A percentile compares a stretch with the other conserved stretches of the same genome.
Conservation (phyloP, 2,797 vertebrate species). For the Periparus ater region DNA sequence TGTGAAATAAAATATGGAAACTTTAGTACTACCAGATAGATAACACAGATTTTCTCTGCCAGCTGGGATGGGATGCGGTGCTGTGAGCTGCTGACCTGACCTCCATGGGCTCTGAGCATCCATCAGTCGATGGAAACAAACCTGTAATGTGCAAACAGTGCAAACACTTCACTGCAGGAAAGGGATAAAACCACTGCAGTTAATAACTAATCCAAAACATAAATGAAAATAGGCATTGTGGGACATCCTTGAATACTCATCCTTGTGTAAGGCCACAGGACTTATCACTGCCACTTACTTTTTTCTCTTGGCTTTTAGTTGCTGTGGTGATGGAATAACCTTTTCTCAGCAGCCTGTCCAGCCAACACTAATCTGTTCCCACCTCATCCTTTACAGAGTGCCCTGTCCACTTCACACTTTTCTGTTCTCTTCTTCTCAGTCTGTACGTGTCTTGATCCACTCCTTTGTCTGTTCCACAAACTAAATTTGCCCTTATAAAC, state of each 20-base stretch:
- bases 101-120: rapidly evolving
- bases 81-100: not conserved
- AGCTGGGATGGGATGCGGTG: not conserved
- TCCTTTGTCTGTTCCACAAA: not conserved
- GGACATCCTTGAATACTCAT: not conserved
- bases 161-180: not conserved
- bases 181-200: not conserved
- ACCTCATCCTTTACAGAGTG: not conserved
- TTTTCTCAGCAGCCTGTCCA: not conserved
- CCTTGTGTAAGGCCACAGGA: not conserved
- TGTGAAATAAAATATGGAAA: not conserved
- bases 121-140: not conserved
- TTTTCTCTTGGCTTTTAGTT: not conserved
- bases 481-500: not conserved
- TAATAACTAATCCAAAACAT: not conserved
- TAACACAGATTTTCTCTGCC: not conserved
- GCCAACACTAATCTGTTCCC: not conserved
- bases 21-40: not conserved
- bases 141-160: not conserved
- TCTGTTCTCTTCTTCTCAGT: not conserved
- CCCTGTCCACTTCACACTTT: not conserved
- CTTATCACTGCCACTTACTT: not conserved
- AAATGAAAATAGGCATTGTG: not conserved
- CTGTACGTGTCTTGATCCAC: not conserved
- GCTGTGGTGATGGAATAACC: not conserved